Base-by-base conservation (phyloP, 2,113 vertebrate species). In the Columba livia region DNA sequence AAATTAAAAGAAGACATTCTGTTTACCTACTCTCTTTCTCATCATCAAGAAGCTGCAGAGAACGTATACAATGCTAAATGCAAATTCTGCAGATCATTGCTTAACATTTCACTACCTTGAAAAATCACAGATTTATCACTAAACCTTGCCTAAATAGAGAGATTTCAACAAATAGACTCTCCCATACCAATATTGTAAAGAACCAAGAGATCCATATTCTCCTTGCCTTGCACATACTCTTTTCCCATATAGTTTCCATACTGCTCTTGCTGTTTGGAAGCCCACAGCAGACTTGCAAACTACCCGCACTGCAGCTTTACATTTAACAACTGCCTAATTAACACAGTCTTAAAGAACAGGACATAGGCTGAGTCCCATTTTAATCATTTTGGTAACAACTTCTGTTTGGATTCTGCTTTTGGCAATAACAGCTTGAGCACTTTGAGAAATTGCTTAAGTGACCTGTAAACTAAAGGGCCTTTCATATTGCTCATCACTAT, bases 31-130 rank as follows among this genome's bases (percentile, higher is more conserved):
- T 4, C 2, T 21, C 31, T 8, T 31, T 51, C 74, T 51, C 74
- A 14, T 7, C 48, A 26, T 9, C 40, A 42, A 24, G 66, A 66
- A 87, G 51, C 47, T 8, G 8, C 29, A 14, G 65, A 57, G 31
- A 24, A 71, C 2, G 4, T 4, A 38, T 1, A 26, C 34, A 29
- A 14, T 0, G 10, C 16, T 4, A 12, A 13, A 29, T 71, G 70
- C 58, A 83, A 26, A 60, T 42, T 42, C 29, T 48, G 40, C 24
- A 32, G 38, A 21, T 65, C 38, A 6, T 25, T 71, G 40, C 50
- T 26, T 48, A 75, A 60, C 12, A 7, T 28, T 58, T 54, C 3
- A 2, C 19, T 44, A 50, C 31, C 64, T 26, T 42, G 53, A 56
- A 50, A 87, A 61, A 47, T 5, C 34, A 8, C 53, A n/a, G 64